Percentiles rank a stretch among this genome's conserved stretches.
phyloP scores from a whole-genome alignment of 2,888 invertebrate genomes.

The Drosophila nr. perissopoda region DNA sequence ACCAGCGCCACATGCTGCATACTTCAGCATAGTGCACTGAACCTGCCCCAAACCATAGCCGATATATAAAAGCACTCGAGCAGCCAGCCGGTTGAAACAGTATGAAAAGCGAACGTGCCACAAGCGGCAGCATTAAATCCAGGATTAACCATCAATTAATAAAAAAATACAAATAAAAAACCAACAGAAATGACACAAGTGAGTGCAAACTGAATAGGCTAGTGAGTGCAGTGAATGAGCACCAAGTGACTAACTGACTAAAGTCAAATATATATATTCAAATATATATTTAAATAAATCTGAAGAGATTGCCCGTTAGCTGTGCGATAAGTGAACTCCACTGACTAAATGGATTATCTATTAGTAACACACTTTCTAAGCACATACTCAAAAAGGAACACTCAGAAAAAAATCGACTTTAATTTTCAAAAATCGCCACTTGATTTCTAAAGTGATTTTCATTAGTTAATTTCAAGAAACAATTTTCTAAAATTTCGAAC shows the following conservation, averaged over 20 bases:
- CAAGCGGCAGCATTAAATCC: conserved; percentile 27
- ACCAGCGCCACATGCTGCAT: conserved; percentile 48
- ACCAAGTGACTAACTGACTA: neutral
- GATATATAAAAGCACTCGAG: conserved; percentile 61
- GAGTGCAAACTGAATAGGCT: conserved; percentile 43
- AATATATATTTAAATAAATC: neutral
- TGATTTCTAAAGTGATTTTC: neutral
- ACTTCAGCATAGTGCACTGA: conserved; percentile 65
- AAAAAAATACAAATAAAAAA: neutral
- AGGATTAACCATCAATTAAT: conserved; percentile 45
- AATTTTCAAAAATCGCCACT: neutral
- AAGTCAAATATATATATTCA: neutral
- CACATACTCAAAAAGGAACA: neutral
- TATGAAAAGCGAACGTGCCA: conserved; percentile 53
- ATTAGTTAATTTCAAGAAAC: neutral
- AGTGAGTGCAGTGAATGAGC: conserved; percentile 10
- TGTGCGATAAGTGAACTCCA: neutral
- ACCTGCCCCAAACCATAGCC: conserved; percentile 41
- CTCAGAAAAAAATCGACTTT: neutral
- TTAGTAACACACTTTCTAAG: neutral
- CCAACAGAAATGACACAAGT: conserved; percentile 55
- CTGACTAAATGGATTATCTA: neutral
- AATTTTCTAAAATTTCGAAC: neutral
- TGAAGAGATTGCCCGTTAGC: neutral
- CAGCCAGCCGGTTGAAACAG: conserved; percentile 57